Evolutionary conservation across 1,140 invertebrate genomes (phyloP), one percentile per base, ranked within the genome.

Genomic region (Conus ventricosus): DNA sequence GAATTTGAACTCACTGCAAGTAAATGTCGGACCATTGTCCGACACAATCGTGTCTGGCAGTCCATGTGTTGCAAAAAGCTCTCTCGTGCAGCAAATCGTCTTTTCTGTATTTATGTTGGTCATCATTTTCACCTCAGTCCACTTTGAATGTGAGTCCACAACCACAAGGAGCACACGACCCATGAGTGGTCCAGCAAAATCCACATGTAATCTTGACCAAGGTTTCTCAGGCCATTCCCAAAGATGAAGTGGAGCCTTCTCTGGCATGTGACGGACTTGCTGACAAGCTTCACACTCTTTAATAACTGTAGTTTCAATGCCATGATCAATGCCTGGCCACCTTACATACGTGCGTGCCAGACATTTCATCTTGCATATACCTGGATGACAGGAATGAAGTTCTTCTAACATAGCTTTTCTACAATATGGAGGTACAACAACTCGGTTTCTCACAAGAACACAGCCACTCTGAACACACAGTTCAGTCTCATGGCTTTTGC

Each of bases 271-370:
- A n/a, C n/a, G n/a, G n/a, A n/a, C n/a, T n/a, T n/a, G n/a, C n/a
- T n/a, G n/a, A n/a, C n/a, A 91, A 15, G 54, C 81, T n/a, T 3
- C 5, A 87, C 88, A 89, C 4, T 76, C 4, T 27, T 20, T n/a
- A n/a, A n/a, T 81, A 57, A 67, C 85, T 23, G 51, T 23, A 4
- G 76, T n/a, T 39, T 90, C 91, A 27, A 92, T 90, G 8, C 89
- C 87, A 20, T 83, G 5, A 71, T 92, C 91, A 23, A 92, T 78
- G 1, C 85, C 51, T 7, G 91, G 90, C 90, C 88, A 92, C 89
- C 90, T 91, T 75, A 92, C 71, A 25, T 88, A 89, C 27, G 76
- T 89, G 17, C 88, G n/a, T 10, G 90, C 88, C 17, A 89, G 15
- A 8, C 5, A 25, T 75, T 91, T n/a, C n/a, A n/a, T 91, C 89